Evolutionary conservation across 30 jellyfish, hydroid and myxozoan genomes (phyloP).

Genomic region (Hydra vulgaris): DNA sequence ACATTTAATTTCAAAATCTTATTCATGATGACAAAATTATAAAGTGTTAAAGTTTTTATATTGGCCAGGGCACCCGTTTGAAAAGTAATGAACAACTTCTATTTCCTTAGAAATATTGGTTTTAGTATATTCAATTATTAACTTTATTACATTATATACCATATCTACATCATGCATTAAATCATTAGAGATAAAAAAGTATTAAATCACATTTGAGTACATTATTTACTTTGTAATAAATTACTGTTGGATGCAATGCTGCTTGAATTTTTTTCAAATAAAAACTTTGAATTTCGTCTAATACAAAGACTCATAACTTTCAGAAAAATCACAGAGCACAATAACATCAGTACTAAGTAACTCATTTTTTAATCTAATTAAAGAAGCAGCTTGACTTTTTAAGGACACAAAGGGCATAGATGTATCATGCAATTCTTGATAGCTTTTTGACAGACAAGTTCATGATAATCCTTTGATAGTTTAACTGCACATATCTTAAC

Average conservation of each 20-base stretch:
- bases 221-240: constrained; percentile 8
- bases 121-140: neutral
- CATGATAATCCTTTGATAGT: constrained; percentile 5
- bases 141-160: neutral
- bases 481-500: constrained; percentile 15
- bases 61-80: neutral
- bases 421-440: constrained; percentile 35
- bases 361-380: constrained; percentile 19
- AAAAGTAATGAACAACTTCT: neutral
- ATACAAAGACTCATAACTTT: constrained; percentile 31
- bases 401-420: constrained; percentile 20
- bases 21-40: neutral
- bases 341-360: constrained; percentile 31
- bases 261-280: constrained; percentile 37
- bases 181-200: neutral
- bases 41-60: constrained; percentile 3
- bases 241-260: constrained; percentile 31
- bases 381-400: constrained; percentile 22
- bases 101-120: neutral
- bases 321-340: constrained; percentile 44
- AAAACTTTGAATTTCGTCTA: constrained; percentile 41
- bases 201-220: neutral
- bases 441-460: constrained; percentile 22
- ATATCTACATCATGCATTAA: neutral
- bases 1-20: neutral